A percentile compares a stretch with the other conserved stretches of the same genome.
Evolutionary conservation across 1,140 invertebrate species (phyloP).

Genomic region (Steinernema khuongi): DNA sequence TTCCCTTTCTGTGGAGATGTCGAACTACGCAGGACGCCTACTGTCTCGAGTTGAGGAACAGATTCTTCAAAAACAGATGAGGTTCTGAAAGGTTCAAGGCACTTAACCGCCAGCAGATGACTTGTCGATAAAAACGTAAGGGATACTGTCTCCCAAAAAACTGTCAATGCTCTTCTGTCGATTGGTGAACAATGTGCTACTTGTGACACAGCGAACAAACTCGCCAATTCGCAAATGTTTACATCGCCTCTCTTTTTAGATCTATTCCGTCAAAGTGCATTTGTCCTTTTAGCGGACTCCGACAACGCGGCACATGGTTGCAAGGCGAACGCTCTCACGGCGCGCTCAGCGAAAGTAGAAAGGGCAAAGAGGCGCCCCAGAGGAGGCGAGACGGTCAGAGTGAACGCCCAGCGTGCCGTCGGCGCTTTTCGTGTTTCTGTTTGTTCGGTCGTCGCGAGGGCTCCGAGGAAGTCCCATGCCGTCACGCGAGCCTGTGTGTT

Average conservation of each 20-base stretch:
- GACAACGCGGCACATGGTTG: background rate
- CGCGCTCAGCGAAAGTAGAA: background rate
- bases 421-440: background rate
- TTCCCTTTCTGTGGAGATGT: too few relatives aligned
- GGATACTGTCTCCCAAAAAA: too few relatives aligned
- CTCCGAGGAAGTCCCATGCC: background rate
- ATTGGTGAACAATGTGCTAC: too few relatives aligned
- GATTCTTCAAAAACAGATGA: too few relatives aligned
- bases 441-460: background rate
- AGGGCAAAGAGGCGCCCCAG: background rate
- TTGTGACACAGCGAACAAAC: background rate
- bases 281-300: background rate
- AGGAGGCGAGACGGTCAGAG: background rate
- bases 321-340: background rate
- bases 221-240: background rate
- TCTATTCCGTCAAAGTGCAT: background rate
- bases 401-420: background rate
- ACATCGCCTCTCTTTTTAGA: background rate
- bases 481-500: too few relatives aligned
- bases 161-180: too few relatives aligned
- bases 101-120: too few relatives aligned
- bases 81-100: too few relatives aligned
- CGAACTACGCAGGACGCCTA: too few relatives aligned
- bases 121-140: too few relatives aligned
- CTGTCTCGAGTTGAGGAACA: too few relatives aligned